A percentile compares a stretch with the other conserved stretches of the same genome.
Conservation (phyloP, 2,888 invertebrate genomes). For the Drosophila lacicola region DNA sequence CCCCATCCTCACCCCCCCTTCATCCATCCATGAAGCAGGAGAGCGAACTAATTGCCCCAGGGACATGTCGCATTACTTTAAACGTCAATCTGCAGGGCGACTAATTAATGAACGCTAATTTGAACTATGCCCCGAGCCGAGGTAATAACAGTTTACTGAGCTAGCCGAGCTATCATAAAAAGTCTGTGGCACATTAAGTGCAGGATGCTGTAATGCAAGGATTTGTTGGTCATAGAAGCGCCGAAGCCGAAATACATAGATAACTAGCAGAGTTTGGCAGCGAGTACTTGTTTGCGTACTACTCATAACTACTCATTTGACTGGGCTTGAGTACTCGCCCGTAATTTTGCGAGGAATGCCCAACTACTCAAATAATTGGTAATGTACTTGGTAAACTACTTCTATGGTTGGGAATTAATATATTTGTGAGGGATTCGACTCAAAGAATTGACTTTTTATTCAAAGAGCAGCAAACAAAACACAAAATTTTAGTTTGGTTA, state of each 20-base stretch:
- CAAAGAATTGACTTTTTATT: too few species aligned
- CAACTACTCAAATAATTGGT: too few species aligned
- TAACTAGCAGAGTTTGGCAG: slow-evolving; percentile 1
- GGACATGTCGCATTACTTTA: slow-evolving; percentile 63
- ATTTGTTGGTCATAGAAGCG: slow-evolving; percentile 37
- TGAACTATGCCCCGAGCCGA: slow-evolving; percentile 39
- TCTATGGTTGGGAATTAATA: too few species aligned
- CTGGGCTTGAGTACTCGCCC: neutral
- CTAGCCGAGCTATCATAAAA: slow-evolving; percentile 54
- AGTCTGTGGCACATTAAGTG: slow-evolving; percentile 59
- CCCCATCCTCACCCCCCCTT: too few species aligned
- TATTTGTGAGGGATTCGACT: too few species aligned
- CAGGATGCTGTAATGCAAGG: slow-evolving; percentile 53
- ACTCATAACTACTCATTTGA: neutral
- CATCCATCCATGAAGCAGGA: neutral
- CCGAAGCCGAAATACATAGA: slow-evolving; percentile 3
- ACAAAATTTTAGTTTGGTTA: too few species aligned
- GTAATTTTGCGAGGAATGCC: too few species aligned
- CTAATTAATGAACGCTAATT: slow-evolving; percentile 77
- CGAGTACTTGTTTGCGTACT: neutral
- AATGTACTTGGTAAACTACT: too few species aligned
- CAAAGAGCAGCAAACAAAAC: too few species aligned
- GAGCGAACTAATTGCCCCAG: slow-evolving; percentile 51
- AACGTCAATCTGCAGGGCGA: slow-evolving; percentile 68
- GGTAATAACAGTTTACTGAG: slow-evolving; percentile 23